phyloP scores from a whole-genome alignment of 2,888 invertebrate species.

The Shargacucullia verbasci region DNA sequence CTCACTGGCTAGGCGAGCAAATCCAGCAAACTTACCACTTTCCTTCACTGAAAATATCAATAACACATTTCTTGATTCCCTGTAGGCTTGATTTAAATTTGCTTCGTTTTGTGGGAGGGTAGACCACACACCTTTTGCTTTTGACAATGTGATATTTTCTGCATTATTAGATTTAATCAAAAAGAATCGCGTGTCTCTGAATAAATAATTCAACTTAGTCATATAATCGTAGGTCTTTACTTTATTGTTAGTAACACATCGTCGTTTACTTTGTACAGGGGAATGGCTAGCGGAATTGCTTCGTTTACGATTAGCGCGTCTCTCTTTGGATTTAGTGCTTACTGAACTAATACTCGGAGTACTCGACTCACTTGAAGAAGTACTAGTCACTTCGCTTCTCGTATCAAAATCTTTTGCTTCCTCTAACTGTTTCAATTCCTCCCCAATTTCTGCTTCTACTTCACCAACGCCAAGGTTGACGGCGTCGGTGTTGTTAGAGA shows the following conservation, averaged over 20 bases:
- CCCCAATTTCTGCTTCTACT: slow-evolving; percentile 93
- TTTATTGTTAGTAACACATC: slow-evolving; percentile 74
- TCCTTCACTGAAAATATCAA: slow-evolving; percentile 99
- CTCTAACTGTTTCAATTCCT: slow-evolving; percentile 93
- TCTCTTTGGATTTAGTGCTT: slow-evolving; percentile 91
- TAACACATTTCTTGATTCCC: slow-evolving; percentile 97
- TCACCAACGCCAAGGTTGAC: slow-evolving; percentile 91
- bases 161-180: slow-evolving; percentile 99
- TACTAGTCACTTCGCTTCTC: slow-evolving; percentile 96
- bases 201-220: slow-evolving; percentile 97
- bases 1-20: slow-evolving; percentile 96
- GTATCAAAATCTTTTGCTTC: slow-evolving; percentile 94
- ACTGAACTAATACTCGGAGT: slow-evolving; percentile 94
- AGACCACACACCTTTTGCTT: slow-evolving; percentile 99
- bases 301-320: slow-evolving; percentile 89
- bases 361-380: slow-evolving; percentile 92
- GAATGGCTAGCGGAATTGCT: slow-evolving; percentile 81
- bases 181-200: slow-evolving; percentile 98
- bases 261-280: slow-evolving; percentile 78
- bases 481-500: slow-evolving; percentile 88
- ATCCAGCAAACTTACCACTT: slow-evolving; percentile 98
- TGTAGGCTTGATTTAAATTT: slow-evolving; percentile 97
- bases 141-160: slow-evolving; percentile 98
- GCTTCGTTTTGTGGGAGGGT: slow-evolving; percentile 99
- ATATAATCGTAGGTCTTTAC: slow-evolving; percentile 94